Evolutionary conservation across 1,140 invertebrate genomes (phyloP).

Genomic region (Parapsyche elsis): DNA sequence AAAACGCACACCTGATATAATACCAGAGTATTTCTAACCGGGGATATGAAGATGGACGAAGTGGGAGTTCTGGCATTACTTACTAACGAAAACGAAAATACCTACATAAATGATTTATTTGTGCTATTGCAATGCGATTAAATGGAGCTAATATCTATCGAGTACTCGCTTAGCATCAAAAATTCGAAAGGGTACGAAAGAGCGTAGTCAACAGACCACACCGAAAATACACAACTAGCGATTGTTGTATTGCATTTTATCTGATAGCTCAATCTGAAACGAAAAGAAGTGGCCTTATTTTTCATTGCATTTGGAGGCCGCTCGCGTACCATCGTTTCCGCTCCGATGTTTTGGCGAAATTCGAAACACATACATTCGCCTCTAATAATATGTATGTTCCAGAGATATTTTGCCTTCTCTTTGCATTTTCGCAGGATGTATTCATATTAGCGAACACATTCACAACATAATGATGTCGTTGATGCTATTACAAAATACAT

Average conservation of each 20-base stretch:
- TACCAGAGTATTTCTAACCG: not conserved
- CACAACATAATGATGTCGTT: slow-evolving; percentile 17
- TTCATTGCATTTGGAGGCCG: not conserved
- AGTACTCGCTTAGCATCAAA: no score
- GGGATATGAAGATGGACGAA: not conserved
- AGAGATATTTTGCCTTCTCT: not conserved
- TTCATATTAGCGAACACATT: not conserved
- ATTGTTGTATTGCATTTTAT: not conserved
- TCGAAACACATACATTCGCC: not conserved
- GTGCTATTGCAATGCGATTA: no score
- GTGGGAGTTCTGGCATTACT: not conserved
- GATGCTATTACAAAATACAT: not conserved
- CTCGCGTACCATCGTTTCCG: slow-evolving; percentile 1
- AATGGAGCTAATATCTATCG: no score
- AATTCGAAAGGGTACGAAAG: not conserved
- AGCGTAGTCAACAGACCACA: not conserved
- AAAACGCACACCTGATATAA: no score
- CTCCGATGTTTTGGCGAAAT: not conserved
- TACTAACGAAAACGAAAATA: no score
- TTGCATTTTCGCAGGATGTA: not conserved
- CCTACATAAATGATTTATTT: no score
- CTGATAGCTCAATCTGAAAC: not conserved
- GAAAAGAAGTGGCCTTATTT: not conserved
- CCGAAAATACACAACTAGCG: not conserved
- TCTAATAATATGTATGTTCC: not conserved